These are phyloP conservation scores for Myotis findleyi DNA, from an alignment of 2,797 vertebrate genomes.

Conservation along the genomic window DNA sequence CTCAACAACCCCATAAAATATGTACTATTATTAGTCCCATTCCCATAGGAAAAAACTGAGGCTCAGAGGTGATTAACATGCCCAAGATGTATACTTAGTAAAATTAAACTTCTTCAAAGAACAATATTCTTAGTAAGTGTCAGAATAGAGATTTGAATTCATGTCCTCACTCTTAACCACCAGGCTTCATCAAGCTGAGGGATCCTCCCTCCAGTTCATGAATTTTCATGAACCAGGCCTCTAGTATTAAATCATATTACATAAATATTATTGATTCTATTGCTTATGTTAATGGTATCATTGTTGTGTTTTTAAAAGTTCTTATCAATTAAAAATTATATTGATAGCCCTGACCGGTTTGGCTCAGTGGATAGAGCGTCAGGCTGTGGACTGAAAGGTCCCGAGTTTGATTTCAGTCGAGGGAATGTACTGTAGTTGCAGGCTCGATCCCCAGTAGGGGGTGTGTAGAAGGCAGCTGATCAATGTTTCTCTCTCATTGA, in stretches of 20 bases:
- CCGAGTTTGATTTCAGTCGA: too few relatives aligned
- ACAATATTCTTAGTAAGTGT: neutral
- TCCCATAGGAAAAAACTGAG: neutral
- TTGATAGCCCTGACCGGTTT: too few relatives aligned
- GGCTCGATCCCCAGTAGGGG: too few relatives aligned
- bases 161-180: neutral
- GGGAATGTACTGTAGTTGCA: too few relatives aligned
- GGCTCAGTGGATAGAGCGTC: too few relatives aligned
- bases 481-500: too few relatives aligned
- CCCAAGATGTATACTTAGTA: neutral
- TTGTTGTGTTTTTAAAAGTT: conserved; percentile 1
- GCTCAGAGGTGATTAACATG: neutral
- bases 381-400: too few relatives aligned
- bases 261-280: neutral
- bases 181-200: too few relatives aligned
- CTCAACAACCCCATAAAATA: neutral
- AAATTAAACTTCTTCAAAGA: neutral
- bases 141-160: neutral
- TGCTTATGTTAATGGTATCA: neutral
- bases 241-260: neutral
- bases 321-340: neutral
- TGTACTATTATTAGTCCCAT: neutral
- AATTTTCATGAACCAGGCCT: too few relatives aligned
- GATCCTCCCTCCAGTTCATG: too few relatives aligned
- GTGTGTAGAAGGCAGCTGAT: too few relatives aligned